phyloP scores from a whole-genome alignment of 1,140 invertebrate species.

The Brachionus paranguensis region DNA sequence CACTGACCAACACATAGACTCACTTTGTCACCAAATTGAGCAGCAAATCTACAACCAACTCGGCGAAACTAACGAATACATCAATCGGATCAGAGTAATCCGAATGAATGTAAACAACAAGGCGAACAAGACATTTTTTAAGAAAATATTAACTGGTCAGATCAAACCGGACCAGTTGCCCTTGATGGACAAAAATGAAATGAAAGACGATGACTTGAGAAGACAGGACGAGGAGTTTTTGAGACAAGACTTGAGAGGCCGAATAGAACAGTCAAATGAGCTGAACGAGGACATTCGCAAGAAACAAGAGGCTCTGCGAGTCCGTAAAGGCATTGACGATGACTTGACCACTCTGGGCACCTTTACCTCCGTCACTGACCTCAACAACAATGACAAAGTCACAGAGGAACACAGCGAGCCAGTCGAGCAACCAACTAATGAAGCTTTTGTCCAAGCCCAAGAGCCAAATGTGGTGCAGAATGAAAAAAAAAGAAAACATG shows the following conservation, averaged over 20 bases:
- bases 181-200: neutral
- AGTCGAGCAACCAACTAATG: neutral
- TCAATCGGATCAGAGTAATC: neutral
- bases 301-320: neutral
- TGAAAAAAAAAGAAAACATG: neutral
- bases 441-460: too few relatives aligned
- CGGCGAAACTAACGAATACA: neutral
- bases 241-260: neutral
- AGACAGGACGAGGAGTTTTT: neutral
- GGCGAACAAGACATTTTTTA: constrained; percentile 5
- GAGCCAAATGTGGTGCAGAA: neutral
- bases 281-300: neutral
- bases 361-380: neutral
- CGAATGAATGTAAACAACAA: neutral
- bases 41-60: neutral
- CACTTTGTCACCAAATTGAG: neutral
- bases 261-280: neutral
- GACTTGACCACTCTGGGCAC: neutral
- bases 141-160: neutral
- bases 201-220: constrained; percentile 8
- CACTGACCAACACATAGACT: neutral
- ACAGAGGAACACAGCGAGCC: neutral
- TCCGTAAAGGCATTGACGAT: neutral
- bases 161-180: neutral
- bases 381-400: neutral